Base-by-base conservation (phyloP, 2,797 vertebrate genomes). In the Spondyliosoma cantharus region DNA sequence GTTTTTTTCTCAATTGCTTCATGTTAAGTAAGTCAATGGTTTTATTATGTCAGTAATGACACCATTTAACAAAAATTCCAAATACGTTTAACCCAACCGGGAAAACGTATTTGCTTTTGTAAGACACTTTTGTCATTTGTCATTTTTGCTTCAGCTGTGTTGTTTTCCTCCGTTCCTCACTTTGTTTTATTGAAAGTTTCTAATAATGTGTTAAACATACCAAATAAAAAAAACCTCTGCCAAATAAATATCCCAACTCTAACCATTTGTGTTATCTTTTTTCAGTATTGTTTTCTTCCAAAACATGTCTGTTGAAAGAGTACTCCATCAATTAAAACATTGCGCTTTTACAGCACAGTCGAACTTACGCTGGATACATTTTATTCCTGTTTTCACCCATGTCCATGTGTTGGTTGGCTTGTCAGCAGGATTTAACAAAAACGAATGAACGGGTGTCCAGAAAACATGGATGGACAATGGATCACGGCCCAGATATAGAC, bases 1-100 rank as follows among this genome's bases (percentile, higher is more conserved):
- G 76, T 84, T 89, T 92, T 89, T 81, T 84, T 80, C 80, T 58
- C 17, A 4, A 27, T 79, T 88, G 70, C 83, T 77, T 91, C 86
- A 90, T 53, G n/a, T 67, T 48, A 48, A 80, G 48, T 37, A 52
- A 76, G 68, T 78, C 53, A 66, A 67, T 27, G 57, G 67, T 11
- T 3, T 52, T 17, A 49, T 77, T 82, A 80, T 78, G 67, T 70
- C 50, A 25, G 32, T 20, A 22, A 71, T 68, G 25, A 79, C 0
- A 0, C 3, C 12, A 58, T 37, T 64, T 59, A 15, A 19, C 14
- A 68, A 24, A 66, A 11, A 57, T 63, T 19, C 4, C 7, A 24
- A 65, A 29, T 25, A 66, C 4, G 2, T 70, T 54, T 5, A 16
- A 58, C 19, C 14, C 15, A 27, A 29, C 15, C 19, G 5, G 37